Evolutionary conservation across 2,113 vertebrate species (phyloP), one percentile per base, ranked within the genome.

Genomic region (Sebastes fasciatus): DNA sequence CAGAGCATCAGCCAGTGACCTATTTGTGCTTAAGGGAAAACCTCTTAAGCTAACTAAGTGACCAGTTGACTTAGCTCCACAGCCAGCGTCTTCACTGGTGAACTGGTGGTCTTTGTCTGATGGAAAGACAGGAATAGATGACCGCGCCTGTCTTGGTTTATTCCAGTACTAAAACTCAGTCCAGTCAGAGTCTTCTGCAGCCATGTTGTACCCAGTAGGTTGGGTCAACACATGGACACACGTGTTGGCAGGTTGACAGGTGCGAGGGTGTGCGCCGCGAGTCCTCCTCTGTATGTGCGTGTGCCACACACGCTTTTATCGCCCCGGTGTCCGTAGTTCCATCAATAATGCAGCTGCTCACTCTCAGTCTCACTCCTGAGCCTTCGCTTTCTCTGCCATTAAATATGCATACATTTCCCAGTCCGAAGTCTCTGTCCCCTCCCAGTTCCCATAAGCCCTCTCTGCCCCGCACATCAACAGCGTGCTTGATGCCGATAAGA

Each of bases 341-440:
- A 94, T 95, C 83, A 95, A 95, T 95, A 92, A 95, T 96, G 91
- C 82, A 94, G 79, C 71, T 23, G 52, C 66, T 86, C 86, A 82
- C 90, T 91, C 84, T 86, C 70, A 8, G 87, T 86, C 87, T 89
- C 80, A 45, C 85, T 89, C 82, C 83, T 55, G 76, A 87, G 83
- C 75, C 85, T 62, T 69, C 17, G 81, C 91, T 94, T 91, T 92
- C 90, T 82, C 79, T 76, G 17, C 74, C 77, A 94, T 95, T 93
- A 94, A 96, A 93, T 91, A 95, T 96, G 89, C 89, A 94, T 93
- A 65, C 12, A 40, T 84, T 90, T 92, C 90, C 87, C 81, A 82
- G 86, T 88, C 81, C 89, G 23, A 51, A 42, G 61, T 79, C 67
- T 87, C 75, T 81, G 71, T 90, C 81, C 88, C 90, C 79, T 82